Evolutionary conservation across 2,888 invertebrate species (phyloP).

Genomic region (Drosophila paramelanica): DNA sequence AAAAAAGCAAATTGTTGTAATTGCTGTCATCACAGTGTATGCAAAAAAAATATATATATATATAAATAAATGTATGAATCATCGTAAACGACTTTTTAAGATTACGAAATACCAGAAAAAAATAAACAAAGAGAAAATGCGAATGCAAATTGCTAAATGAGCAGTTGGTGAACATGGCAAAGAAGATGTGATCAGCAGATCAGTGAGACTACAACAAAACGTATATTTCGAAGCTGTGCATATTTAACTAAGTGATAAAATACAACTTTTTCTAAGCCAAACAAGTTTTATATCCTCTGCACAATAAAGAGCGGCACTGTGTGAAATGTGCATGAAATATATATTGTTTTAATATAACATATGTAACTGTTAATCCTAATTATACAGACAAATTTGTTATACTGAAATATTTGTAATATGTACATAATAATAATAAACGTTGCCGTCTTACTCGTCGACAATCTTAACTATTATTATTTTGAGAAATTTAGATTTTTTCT

Average conservation of each 20-base stretch:
- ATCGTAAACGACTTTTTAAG: conserved; percentile 16
- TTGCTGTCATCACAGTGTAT: conserved; percentile 41
- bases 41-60: conserved; percentile 5
- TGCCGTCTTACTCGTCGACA: too few species aligned
- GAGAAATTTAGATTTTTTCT: too few species aligned
- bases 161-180: conserved; percentile 12
- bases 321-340: background rate
- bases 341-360: too few species aligned
- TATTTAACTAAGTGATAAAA: conserved; percentile 16
- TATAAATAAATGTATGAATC: conserved; percentile 39
- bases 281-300: conserved; percentile 8
- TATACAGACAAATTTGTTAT: too few species aligned
- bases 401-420: too few species aligned
- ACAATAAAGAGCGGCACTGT: background rate
- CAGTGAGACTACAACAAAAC: conserved; percentile 10
- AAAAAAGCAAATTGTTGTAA: conserved; percentile 9
- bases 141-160: conserved; percentile 19
- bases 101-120: conserved; percentile 12
- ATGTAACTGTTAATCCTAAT: background rate
- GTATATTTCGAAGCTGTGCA: conserved; percentile 22
- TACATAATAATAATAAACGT: too few species aligned
- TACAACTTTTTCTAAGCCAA: conserved; percentile 9
- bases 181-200: background rate
- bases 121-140: background rate
- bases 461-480: too few species aligned